Evolutionary conservation across 1,140 invertebrate genomes (phyloP).

Genomic region (Diorhabda carinulata): DNA sequence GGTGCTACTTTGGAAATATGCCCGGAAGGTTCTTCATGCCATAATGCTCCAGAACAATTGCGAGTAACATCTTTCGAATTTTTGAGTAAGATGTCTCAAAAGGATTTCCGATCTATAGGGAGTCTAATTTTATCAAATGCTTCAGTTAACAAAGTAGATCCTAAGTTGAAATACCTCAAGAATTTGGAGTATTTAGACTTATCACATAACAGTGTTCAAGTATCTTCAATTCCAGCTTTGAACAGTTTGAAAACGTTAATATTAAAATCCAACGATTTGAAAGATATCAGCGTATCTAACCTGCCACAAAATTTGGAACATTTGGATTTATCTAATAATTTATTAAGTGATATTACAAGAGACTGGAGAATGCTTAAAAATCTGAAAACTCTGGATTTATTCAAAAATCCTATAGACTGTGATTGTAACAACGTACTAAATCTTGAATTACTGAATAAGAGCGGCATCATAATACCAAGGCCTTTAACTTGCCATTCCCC

Average conservation of each 20-base stretch:
- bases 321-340: constrained; percentile 59
- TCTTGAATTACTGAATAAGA: constrained; percentile 52
- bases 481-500: constrained; percentile 53
- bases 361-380: constrained; percentile 52
- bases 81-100: constrained; percentile 30
- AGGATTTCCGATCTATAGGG: constrained; percentile 28
- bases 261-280: constrained; percentile 55
- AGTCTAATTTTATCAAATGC: constrained; percentile 30
- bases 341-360: constrained; percentile 54
- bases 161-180: constrained; percentile 37
- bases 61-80: constrained; percentile 31
- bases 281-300: constrained; percentile 49
- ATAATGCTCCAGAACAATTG: constrained; percentile 19
- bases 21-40: constrained; percentile 28
- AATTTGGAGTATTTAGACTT: constrained; percentile 51
- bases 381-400: constrained; percentile 54
- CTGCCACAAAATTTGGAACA: constrained; percentile 58
- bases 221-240: constrained; percentile 53
- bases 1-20: constrained; percentile 18
- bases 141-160: constrained; percentile 31
- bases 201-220: constrained; percentile 55
- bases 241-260: constrained; percentile 57
- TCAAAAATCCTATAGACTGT: constrained; percentile 58
- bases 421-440: constrained; percentile 53
- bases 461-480: constrained; percentile 53